A percentile compares a stretch with the other conserved stretches of the same genome.
phyloP scores from a whole-genome alignment of 2,888 invertebrate species.

The Drosophila heteroneura region DNA sequence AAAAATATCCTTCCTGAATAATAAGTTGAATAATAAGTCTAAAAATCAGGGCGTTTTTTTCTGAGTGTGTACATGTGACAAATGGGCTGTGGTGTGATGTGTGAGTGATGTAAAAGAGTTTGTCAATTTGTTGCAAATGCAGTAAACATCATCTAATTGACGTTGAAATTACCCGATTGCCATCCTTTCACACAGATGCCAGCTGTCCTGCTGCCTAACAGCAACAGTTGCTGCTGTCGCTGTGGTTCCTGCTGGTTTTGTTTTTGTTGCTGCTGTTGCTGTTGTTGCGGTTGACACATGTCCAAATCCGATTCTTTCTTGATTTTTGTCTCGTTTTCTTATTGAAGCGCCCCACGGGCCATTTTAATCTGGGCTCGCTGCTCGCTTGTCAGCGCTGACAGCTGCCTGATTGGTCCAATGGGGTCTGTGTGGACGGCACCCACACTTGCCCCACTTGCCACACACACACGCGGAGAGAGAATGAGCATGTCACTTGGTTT shows the following conservation, averaged over 20 bases:
- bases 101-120: constrained; percentile 36
- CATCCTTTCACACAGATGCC: not conserved
- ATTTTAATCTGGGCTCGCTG: constrained; percentile 53
- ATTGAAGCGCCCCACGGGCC: constrained; percentile 43
- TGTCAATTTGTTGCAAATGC: constrained; percentile 81
- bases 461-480: not conserved
- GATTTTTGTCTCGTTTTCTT: constrained; percentile 43
- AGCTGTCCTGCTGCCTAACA: constrained; percentile 1
- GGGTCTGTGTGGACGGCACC: constrained; percentile 22
- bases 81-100: constrained; percentile 7
- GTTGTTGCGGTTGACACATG: constrained; percentile 70
- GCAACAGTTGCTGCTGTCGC: constrained; percentile 19
- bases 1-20: not conserved
- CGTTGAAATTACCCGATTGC: constrained; percentile 69
- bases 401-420: constrained; percentile 64
- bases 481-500: constrained; percentile 44
- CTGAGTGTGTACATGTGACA: constrained; percentile 28
- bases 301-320: constrained; percentile 55
- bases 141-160: constrained; percentile 80
- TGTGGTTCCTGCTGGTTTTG: not conserved
- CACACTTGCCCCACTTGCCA: constrained; percentile 2
- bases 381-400: constrained; percentile 58
- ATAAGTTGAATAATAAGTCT: not conserved
- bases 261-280: not conserved
- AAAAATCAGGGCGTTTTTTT: not conserved